These are phyloP conservation scores for Metridium senile DNA, from an alignment of 92 coral and sea anemone genomes.

Conservation along the genomic window DNA sequence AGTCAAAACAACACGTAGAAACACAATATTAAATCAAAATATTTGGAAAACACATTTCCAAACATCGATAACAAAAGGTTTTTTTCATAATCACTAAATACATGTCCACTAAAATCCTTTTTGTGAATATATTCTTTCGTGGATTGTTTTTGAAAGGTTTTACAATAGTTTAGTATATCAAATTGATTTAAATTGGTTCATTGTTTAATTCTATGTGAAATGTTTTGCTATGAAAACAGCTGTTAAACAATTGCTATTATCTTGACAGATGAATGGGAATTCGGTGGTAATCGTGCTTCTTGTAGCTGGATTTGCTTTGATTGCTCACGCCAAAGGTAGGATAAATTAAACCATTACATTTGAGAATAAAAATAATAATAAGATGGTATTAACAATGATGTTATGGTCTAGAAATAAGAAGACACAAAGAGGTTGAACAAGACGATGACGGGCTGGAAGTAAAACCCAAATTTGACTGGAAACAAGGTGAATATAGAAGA, in stretches of 20 bases:
- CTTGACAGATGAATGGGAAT: conserved; percentile 5
- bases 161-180: too few species aligned
- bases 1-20: neutral
- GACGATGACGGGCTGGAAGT: conserved; percentile 23
- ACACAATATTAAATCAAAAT: neutral
- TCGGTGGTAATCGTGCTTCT: neutral
- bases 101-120: too few species aligned
- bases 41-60: neutral
- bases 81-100: neutral
- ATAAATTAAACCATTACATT: neutral
- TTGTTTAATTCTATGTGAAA: neutral
- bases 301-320: neutral
- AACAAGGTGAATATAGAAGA: conserved; percentile 6
- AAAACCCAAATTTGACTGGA: conserved; percentile 23
- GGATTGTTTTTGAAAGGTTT: too few species aligned
- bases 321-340: conserved; percentile 23
- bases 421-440: conserved; percentile 22
- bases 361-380: neutral
- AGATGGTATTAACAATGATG: too few species aligned
- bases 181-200: neutral
- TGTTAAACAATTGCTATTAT: too few species aligned
- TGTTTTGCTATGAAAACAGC: too few species aligned
- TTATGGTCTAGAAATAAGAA: conserved; percentile 4
- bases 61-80: neutral
- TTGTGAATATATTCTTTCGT: too few species aligned